phyloP scores from a whole-genome alignment of 2,797 vertebrate genomes.

The Novumbra hubbsi region DNA sequence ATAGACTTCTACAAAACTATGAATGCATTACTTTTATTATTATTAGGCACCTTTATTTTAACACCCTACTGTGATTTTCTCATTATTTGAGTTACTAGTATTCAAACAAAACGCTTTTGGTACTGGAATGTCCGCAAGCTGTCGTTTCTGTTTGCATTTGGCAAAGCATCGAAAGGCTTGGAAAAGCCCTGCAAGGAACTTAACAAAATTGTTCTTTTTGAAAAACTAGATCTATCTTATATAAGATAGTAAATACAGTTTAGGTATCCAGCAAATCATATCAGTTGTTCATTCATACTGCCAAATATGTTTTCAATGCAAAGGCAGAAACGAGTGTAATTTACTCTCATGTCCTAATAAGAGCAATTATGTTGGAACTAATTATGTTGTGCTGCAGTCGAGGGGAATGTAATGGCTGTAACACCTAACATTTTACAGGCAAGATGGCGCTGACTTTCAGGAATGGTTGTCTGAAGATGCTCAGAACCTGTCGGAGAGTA shows the following conservation, averaged over 20 bases:
- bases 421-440: neutral
- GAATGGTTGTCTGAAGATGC: slow-evolving; percentile 5
- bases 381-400: neutral
- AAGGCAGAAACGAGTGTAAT: neutral
- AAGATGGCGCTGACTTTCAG: slow-evolving; percentile 43
- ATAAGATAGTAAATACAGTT: neutral
- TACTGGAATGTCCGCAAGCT: neutral
- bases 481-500: slow-evolving; percentile 22
- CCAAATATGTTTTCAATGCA: neutral
- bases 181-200: neutral
- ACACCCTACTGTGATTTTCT: neutral
- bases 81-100: neutral
- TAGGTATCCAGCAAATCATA: neutral
- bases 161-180: neutral
- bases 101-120: neutral
- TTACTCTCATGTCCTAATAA: neutral
- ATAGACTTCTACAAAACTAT: neutral
- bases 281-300: neutral
- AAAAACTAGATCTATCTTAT: too few relatives aligned
- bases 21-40: too few relatives aligned
- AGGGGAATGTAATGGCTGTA: neutral
- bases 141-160: slow-evolving; percentile 1
- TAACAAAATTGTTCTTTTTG: neutral
- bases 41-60: neutral
- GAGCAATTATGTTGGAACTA: neutral